phyloP scores from a whole-genome alignment of 2,113 vertebrate species.

The Lepisosteus oculatus region DNA sequence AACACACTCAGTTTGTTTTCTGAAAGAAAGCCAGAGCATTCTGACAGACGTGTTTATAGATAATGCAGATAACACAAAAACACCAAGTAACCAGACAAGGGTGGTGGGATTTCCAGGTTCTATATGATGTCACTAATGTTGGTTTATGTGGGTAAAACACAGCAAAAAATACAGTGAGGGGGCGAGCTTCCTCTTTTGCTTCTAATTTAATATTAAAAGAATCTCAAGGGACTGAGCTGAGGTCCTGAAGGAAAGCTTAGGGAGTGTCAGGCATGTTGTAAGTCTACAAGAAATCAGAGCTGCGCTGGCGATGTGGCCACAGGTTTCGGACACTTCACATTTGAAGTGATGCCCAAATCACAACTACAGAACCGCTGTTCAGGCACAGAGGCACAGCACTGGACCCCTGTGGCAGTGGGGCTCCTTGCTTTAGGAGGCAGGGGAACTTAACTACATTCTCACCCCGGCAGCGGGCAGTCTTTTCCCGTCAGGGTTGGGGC shows the following conservation, averaged over 20 bases:
- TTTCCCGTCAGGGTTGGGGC: constrained; percentile 71
- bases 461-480: constrained; percentile 77
- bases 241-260: too few species aligned
- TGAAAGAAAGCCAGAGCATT: neutral
- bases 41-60: neutral
- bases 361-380: constrained; percentile 24
- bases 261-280: neutral
- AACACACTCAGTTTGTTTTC: neutral
- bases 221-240: neutral
- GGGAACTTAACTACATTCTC: constrained; percentile 40
- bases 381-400: constrained; percentile 2
- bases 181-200: neutral
- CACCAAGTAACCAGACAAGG: neutral
- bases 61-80: constrained; percentile 2
- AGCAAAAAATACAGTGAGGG: neutral
- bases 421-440: neutral
- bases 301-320: too few species aligned
- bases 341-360: neutral
- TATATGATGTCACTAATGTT: neutral
- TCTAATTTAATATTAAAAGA: neutral
- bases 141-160: constrained; percentile 5
- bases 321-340: too few species aligned
- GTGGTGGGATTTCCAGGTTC: constrained; percentile 2
- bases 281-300: too few species aligned
- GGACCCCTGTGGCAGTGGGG: neutral